Base-by-base conservation (phyloP, 2,113 vertebrate genomes). In the Triplophysa dalaica region DNA sequence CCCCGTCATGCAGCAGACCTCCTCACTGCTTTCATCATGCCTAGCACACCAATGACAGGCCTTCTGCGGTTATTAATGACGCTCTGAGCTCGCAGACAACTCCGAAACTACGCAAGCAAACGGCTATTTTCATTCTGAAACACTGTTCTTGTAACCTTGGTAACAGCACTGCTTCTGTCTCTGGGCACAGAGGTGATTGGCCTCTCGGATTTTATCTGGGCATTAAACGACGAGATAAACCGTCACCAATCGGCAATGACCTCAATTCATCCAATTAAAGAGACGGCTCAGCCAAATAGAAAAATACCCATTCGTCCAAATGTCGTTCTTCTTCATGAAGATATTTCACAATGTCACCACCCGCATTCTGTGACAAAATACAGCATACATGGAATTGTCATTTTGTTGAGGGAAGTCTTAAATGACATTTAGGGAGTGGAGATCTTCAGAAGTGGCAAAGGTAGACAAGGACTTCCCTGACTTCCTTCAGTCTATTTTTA, bases 141-240 rank as follows among this genome's bases (percentile, higher is more conserved):
- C 52, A 70, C 80, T 75, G 87, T 52, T 52, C 26, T 64, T 73
- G 89, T 91, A 87, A 75, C 87, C 84, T 80, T 89, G 87, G 89
- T 79, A 90, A 88, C 87, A 67, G 21, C 74, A 17, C 11, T 78
- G 67, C 81, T 78, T 75, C 60, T 58, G 67, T 52, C 33, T 70
- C 22, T 1, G 17, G 70, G 81, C 61, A 67, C 63, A 45, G 64
- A 72, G 52, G 68, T 81, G 82, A 81, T 74, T 66, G 78, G 86
- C 84, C 85, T 83, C 83, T 82, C 85, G 82, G 82, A 79, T 83
- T 81, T 78, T 65, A 82, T 89, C 64, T 60, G 65, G 41, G 8
- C 19, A 70, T 4, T 9, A 63, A 81, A 48, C 33, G 50, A 13
- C 12, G 63, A 29, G 17, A 60, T 16, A 38, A 77, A 68, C 67